phyloP scores from a whole-genome alignment of 1,140 invertebrate genomes.

The Euborellia annulipes region DNA sequence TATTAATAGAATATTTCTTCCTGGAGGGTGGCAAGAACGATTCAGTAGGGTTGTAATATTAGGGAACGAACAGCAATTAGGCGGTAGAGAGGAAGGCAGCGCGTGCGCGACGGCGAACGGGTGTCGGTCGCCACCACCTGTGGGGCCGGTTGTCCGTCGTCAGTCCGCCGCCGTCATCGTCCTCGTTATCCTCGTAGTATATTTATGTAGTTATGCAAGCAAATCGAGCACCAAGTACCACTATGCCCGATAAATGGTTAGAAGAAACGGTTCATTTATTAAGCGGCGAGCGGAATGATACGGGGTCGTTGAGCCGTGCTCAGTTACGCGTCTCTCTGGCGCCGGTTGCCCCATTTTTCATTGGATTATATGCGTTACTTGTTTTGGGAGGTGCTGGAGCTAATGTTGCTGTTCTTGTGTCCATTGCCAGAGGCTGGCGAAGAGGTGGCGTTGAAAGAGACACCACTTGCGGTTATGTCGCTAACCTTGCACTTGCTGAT shows the following conservation, averaged over 20 bases:
- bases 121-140: too few relatives aligned
- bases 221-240: too few relatives aligned
- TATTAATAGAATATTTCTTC: too few relatives aligned
- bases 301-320: slow-evolving; percentile 25
- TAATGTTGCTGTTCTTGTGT: slow-evolving; percentile 40
- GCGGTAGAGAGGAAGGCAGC: too few relatives aligned
- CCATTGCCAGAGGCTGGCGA: slow-evolving; percentile 39
- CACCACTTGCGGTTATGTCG: slow-evolving; percentile 45
- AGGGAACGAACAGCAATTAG: too few relatives aligned
- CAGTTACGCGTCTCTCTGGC: slow-evolving; percentile 30
- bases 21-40: too few relatives aligned
- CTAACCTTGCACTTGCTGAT: slow-evolving; percentile 50
- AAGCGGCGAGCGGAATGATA: slow-evolving; percentile 22
- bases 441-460: slow-evolving; percentile 30
- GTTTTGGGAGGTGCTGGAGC: slow-evolving; percentile 36
- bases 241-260: slow-evolving; percentile 19
- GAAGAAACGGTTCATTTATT: slow-evolving; percentile 19
- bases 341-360: slow-evolving; percentile 41
- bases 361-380: slow-evolving; percentile 43
- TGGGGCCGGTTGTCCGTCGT: too few relatives aligned
- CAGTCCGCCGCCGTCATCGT: too few relatives aligned
- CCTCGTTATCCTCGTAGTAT: too few relatives aligned
- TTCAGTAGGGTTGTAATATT: too few relatives aligned
- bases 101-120: too few relatives aligned
- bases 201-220: too few relatives aligned